Base-by-base conservation (phyloP, 1,140 invertebrate genomes). In the Plectus sambesii region DNA sequence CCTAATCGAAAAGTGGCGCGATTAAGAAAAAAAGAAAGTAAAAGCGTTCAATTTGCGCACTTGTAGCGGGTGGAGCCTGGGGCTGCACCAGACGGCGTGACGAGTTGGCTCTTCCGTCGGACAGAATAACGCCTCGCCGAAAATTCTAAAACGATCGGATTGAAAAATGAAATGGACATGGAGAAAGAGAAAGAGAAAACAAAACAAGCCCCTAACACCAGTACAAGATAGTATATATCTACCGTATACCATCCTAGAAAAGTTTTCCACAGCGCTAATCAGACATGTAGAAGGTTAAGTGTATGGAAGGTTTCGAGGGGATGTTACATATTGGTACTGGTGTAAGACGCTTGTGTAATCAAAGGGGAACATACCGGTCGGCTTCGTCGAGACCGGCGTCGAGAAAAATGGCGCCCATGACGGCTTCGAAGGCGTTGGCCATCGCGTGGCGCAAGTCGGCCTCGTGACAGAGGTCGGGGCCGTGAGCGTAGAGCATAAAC, bases 361-460 rank as follows among this genome's bases (percentile, higher is more conserved):
- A n/a, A n/a, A n/a, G 37, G 43, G 25, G n/a, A 30, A 12, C 24
- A 19, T 43, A 63, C 43, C 36, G n/a, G 56, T 60, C 56, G 47
- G 48, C 58, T 60, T 47, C 37, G 5, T 88, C 79, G 29, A 96
- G 82, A 0, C 85, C 87, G 27, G 84, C 85, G 72, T 99, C 93
- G 0, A 98, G 71, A 66, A 92, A 93, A 1, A 99, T 73, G 0
- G 92, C 88, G 8, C 74, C 92, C 85, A 98, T 92, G 8, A 99
- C 70, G 1, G 93, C 93, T 72, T 98, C 93, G 75, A 98, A 97
- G 68, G 90, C 94, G 74, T 99, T 98, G 5, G 93, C 93, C 87
- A 97, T 94, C 0, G 93, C 93, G 75, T 94, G 88, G 17, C 81
- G 72, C 48, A 97, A 73, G 68, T 96, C 92, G 33, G 90, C 78